Evolutionary conservation across 2,888 invertebrate species (phyloP).

Genomic region (Apamea anceps): DNA sequence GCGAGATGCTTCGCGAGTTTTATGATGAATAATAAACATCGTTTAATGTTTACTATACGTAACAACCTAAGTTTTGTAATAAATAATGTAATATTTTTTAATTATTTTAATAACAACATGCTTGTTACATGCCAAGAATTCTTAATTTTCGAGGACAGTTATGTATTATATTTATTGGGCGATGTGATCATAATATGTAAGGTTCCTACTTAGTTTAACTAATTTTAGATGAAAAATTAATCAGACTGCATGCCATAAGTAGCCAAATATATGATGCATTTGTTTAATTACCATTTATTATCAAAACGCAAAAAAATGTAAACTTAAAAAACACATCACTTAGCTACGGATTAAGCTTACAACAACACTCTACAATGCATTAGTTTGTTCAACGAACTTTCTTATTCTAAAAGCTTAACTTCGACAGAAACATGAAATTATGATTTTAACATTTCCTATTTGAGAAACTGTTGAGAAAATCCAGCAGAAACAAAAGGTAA

Average conservation of each 20-base stretch:
- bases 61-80: constrained; percentile 43
- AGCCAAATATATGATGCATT: neutral
- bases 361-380: constrained; percentile 2
- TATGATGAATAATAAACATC: constrained; percentile 71
- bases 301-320: neutral
- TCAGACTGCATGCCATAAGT: too few species aligned
- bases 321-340: neutral
- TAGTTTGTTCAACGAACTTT: constrained; percentile 29
- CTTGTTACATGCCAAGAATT: neutral
- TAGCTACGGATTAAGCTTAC: constrained; percentile 11
- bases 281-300: neutral
- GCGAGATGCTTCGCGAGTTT: constrained; percentile 60
- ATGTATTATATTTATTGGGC: neutral
- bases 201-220: neutral
- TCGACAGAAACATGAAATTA: constrained; percentile 54
- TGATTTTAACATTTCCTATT: constrained; percentile 63
- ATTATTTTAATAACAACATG: constrained; percentile 6
- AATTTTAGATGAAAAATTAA: neutral
- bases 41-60: constrained; percentile 58
- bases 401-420: constrained; percentile 40
- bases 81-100: constrained; percentile 21
- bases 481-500: constrained; percentile 74
- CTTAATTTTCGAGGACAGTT: neutral
- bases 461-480: constrained; percentile 67
- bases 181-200: neutral